Percentiles rank a stretch among this genome's conserved stretches.
phyloP scores from a whole-genome alignment of 2,888 invertebrate genomes.

The Ctena decussata region DNA sequence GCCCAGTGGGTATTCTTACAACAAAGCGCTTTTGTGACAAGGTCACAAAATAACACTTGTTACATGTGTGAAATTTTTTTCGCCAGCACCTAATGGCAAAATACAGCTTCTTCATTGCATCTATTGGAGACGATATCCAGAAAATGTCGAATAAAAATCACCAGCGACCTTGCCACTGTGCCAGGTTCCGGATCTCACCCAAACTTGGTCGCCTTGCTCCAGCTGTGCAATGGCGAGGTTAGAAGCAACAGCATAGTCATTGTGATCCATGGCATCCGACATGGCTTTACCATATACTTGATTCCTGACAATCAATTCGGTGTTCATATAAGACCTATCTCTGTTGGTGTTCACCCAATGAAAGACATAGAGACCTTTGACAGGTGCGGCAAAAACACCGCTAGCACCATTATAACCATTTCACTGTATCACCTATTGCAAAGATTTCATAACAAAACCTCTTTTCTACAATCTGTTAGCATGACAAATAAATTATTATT shows the following conservation, averaged over 20 bases:
- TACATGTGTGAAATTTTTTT: too few relatives aligned
- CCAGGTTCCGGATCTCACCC: slow-evolving; percentile 44
- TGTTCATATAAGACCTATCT: slow-evolving; percentile 35
- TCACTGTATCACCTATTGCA: too few relatives aligned
- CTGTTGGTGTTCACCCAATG: slow-evolving; percentile 34
- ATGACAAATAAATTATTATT: too few relatives aligned
- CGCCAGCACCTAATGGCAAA: too few relatives aligned
- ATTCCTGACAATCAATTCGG: slow-evolving; percentile 28
- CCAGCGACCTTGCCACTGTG: slow-evolving; percentile 34
- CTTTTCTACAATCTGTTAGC: too few relatives aligned
- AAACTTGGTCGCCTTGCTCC: slow-evolving; percentile 22
- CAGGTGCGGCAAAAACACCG: slow-evolving; percentile 35
- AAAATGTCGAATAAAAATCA: slow-evolving; percentile 30
- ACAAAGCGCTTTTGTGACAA: too few relatives aligned
- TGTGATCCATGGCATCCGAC: slow-evolving; percentile 46
- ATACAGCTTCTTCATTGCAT: too few relatives aligned
- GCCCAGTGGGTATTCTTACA: too few relatives aligned
- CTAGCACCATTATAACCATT: slow-evolving; percentile 24
- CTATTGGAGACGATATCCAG: slow-evolving; percentile 30
- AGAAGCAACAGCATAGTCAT: slow-evolving; percentile 34
- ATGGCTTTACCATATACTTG: slow-evolving; percentile 20
- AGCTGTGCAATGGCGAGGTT: slow-evolving; percentile 36
- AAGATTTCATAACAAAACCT: too few relatives aligned
- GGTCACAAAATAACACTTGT: too few relatives aligned
- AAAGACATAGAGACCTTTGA: slow-evolving; percentile 31